phyloP scores from a whole-genome alignment of 1,140 invertebrate species.

The Sycophila sp. region DNA sequence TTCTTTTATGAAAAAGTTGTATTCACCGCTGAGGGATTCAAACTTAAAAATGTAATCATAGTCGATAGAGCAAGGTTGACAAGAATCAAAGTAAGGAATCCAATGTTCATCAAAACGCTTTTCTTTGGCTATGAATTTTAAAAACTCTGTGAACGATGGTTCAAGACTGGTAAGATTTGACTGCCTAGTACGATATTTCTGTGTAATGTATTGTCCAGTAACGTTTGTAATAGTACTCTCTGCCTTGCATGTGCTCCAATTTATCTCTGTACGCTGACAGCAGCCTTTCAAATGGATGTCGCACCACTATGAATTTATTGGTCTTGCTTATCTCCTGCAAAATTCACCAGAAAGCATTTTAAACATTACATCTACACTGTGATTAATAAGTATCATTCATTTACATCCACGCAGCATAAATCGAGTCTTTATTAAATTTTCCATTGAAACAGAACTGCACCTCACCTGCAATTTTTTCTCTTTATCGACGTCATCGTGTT shows the following conservation, averaged over 20 bases:
- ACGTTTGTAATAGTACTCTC: constrained; percentile 61
- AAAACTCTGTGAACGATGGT: constrained; percentile 78
- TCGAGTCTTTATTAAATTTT: too few relatives aligned
- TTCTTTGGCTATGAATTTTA: constrained; percentile 67
- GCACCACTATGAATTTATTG: constrained; percentile 62
- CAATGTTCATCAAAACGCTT: constrained; percentile 68
- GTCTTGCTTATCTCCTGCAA: constrained; percentile 11
- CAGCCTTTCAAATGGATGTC: constrained; percentile 74
- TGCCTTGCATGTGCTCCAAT: constrained; percentile 64
- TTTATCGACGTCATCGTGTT: constrained; percentile 47
- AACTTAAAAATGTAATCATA: constrained; percentile 65
- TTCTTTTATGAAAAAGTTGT: constrained; percentile 73
- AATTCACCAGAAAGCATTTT: not conserved
- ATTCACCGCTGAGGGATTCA: constrained; percentile 69
- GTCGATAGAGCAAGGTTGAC: constrained; percentile 60
- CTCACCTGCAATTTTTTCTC: constrained; percentile 51
- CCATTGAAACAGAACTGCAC: constrained; percentile 21
- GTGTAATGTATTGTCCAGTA: constrained; percentile 57
- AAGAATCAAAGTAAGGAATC: constrained; percentile 60
- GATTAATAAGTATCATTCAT: too few relatives aligned
- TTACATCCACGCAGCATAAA: too few relatives aligned
- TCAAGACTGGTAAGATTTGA: constrained; percentile 52
- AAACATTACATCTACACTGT: too few relatives aligned
- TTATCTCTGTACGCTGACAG: constrained; percentile 75
- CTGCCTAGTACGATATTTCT: constrained; percentile 60